These are phyloP conservation scores for Trichogramma evanescens DNA, from an alignment of 2,888 invertebrate genomes.

Conservation along the genomic window DNA sequence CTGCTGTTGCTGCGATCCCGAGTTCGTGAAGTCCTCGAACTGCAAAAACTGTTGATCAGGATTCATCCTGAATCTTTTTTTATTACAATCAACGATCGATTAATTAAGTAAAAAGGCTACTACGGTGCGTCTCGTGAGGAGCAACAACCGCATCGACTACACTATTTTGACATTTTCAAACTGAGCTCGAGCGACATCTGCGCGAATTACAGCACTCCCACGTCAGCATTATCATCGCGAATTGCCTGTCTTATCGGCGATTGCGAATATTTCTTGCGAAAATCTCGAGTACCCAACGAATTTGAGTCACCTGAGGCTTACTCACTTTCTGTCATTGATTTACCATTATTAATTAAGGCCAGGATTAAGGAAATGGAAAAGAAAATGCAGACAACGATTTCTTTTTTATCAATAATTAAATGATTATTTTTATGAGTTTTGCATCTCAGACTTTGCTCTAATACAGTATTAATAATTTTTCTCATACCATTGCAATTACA, in stretches of 20 bases:
- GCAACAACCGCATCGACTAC: no score
- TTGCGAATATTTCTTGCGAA: no score
- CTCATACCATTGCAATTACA: background rate
- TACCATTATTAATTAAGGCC: no score
- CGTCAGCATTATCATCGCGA: no score
- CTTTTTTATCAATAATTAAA: conserved; percentile 15
- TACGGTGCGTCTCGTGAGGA: no score
- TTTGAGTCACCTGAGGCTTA: no score
- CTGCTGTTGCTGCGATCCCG: background rate
- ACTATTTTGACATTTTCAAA: conserved; percentile 12
- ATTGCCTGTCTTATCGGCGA: no score
- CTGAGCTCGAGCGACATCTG: background rate
- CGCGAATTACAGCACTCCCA: no score
- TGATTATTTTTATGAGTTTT: conserved; percentile 20
- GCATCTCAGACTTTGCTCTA: conserved; percentile 19
- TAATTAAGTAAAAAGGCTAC: background rate
- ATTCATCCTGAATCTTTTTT: conserved; percentile 9
- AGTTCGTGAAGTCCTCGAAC: conserved; percentile 12
- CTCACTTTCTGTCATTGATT: no score
- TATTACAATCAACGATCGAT: background rate
- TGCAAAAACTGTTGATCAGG: conserved; percentile 18
- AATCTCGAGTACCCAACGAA: no score
- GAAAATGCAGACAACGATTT: background rate
- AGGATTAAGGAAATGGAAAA: background rate
- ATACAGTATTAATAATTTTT: conserved; percentile 9